Evolutionary conservation across 2,797 vertebrate genomes (phyloP).

Genomic region (Parauchenoglanis ngamensis): DNA sequence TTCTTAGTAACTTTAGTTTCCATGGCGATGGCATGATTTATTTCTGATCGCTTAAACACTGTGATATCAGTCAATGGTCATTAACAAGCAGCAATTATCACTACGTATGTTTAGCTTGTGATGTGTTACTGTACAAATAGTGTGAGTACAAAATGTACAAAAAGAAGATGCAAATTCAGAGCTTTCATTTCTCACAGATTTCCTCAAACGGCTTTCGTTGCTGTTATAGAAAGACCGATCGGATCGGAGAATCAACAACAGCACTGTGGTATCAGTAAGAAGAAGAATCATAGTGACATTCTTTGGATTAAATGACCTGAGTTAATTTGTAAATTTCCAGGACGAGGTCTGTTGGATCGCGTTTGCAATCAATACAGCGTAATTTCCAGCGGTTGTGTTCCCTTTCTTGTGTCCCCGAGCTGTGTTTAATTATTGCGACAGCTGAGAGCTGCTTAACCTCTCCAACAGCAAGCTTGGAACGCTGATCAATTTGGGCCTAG

Average conservation of each 20-base stretch:
- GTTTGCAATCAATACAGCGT: background rate
- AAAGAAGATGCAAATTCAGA: background rate
- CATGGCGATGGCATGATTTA: background rate
- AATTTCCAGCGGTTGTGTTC: background rate
- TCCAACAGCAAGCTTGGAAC: slow-evolving; percentile 3
- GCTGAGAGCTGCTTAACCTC: slow-evolving; percentile 5
- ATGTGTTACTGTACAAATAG: background rate
- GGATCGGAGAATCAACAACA: background rate
- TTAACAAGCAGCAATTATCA: background rate
- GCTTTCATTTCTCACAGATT: background rate
- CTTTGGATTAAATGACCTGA: no score
- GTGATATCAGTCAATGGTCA: background rate
- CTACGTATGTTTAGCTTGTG: background rate
- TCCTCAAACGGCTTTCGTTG: background rate
- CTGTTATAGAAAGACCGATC: background rate
- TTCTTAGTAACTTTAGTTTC: background rate
- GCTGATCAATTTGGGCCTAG: slow-evolving; percentile 35
- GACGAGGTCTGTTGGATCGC: background rate
- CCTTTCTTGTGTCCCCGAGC: background rate
- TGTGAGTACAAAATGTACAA: background rate
- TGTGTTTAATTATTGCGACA: slow-evolving; percentile 31
- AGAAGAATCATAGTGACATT: background rate
- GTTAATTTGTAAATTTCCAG: background rate
- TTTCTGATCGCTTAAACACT: background rate
- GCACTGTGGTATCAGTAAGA: no score